Base-by-base conservation (phyloP, 2,113 vertebrate genomes). In the Sigmodon hispidus region DNA sequence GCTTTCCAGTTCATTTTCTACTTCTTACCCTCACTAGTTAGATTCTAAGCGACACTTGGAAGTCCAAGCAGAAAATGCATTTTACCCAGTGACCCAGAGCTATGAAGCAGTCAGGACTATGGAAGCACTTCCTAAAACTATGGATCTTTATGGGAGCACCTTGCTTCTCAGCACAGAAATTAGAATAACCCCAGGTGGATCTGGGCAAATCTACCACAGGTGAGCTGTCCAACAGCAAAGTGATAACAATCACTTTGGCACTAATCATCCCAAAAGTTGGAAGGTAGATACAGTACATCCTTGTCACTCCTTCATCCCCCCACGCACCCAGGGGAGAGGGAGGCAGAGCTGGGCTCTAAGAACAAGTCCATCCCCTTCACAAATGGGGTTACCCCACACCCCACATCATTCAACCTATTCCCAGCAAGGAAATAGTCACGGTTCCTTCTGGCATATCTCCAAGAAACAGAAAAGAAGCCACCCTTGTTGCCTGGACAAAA, bases 11-110 rank as follows among this genome's bases (percentile, higher is more conserved):
- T 72, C 34, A 4, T 61, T 92, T 6, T n/a, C 69, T 87, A 69
- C 31, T 26, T 22, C 16, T 48, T 5, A 40, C 13, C 43, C 31
- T 13, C 7, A 17, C 59, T 31, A 16, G 72, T 93, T 73, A 83
- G 52, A 93, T 89, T 91, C 73, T 83, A 77, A 67, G 29, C 24
- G 84, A 5, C 67, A 48, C 69, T 93, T 67, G 92, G 50, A 48
- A 75, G 87, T 83, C 87, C 87, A 91, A 69, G 67, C 89, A 40
- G 45, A 79, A 95, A 83, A 43, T 52, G 34, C 22, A 75, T 79
- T 85, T 91, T 59, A 92, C 22, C 17, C 89, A 31, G 40, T 69
- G 72, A 89, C 9, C 79, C 72, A 34, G 55, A 65, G 40, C 85
- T 89, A 16, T n/a, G 76, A 93, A 59, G 19, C 52, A 59, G 72